Percentiles rank a stretch among this genome's conserved stretches.
These are phyloP conservation scores for Diabrotica balteata DNA, from an alignment of 2,888 invertebrate species.

Conservation along the genomic window DNA sequence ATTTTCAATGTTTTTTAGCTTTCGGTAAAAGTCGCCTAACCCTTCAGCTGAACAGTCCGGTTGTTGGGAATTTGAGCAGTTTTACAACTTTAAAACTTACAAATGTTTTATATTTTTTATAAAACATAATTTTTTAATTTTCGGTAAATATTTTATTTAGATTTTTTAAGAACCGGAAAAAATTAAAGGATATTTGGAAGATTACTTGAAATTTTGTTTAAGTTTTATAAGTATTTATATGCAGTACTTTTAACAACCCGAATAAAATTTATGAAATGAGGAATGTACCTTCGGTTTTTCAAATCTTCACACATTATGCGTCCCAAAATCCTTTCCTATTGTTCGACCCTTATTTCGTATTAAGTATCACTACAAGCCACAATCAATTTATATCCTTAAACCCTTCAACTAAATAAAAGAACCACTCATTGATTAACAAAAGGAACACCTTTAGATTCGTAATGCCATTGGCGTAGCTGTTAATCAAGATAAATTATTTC, in stretches of 20 bases:
- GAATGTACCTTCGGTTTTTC: not conserved
- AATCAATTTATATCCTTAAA: conserved; percentile 30
- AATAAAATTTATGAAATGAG: not conserved
- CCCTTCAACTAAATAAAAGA: conserved; percentile 29
- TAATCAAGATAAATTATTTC: no score
- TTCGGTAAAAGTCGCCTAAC: no score
- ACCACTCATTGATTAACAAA: conserved; percentile 22
- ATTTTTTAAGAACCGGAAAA: no score
- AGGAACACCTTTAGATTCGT: conserved; percentile 27
- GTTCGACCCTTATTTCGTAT: conserved; percentile 28
- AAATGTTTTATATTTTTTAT: no score
- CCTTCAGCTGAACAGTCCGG: no score
- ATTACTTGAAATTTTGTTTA: not conserved
- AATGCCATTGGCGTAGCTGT: conserved; percentile 1
- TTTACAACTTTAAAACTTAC: no score
- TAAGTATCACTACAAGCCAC: conserved; percentile 33
- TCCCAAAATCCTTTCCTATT: conserved; percentile 4
- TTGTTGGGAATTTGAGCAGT: no score
- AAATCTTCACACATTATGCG: not conserved
- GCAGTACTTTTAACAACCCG: not conserved
- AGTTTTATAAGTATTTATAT: not conserved
- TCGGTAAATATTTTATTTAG: no score
- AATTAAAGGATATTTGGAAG: no score
- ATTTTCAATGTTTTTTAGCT: no score
- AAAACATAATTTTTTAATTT: no score